phyloP scores from a whole-genome alignment of 2,888 invertebrate genomes.

The Andrena chrysosceles region DNA sequence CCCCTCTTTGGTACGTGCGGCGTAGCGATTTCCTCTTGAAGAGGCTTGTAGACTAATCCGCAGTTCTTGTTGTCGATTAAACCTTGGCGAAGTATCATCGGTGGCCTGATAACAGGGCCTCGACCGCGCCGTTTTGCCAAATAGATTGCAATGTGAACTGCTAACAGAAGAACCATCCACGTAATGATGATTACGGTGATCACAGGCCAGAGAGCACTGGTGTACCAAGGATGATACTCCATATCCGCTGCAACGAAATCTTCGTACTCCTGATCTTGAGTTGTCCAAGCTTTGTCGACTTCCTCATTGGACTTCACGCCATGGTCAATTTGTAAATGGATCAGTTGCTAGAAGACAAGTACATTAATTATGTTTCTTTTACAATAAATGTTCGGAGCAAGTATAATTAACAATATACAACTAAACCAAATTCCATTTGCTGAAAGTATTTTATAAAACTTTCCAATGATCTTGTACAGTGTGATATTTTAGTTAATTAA shows the following conservation, averaged over 20 bases:
- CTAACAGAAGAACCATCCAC: constrained; percentile 73
- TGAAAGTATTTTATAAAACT: too few species aligned
- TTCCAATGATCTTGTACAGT: too few species aligned
- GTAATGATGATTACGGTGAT: constrained; percentile 74
- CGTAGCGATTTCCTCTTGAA: constrained; percentile 91
- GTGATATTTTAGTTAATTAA: too few species aligned
- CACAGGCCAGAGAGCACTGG: constrained; percentile 76
- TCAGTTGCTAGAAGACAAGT: constrained; percentile 21
- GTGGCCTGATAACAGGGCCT: constrained; percentile 82
- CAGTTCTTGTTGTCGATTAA: constrained; percentile 88
- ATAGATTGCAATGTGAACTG: constrained; percentile 74
- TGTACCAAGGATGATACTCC: constrained; percentile 76
- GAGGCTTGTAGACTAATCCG: constrained; percentile 91
- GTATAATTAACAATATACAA: too few species aligned
- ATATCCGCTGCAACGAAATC: constrained; percentile 58
- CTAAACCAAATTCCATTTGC: too few species aligned
- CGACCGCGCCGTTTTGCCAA: constrained; percentile 78
- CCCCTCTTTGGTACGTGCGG: constrained; percentile 88
- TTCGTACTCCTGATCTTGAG: constrained; percentile 78
- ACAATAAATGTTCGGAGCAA: neutral
- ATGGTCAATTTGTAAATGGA: constrained; percentile 70
- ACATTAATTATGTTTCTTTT: neutral
- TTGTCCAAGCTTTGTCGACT: constrained; percentile 74
- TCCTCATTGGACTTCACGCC: constrained; percentile 70
- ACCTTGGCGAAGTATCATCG: constrained; percentile 82